Base-by-base conservation (phyloP, 2,113 vertebrate species). In the Elgaria multicarinata region DNA sequence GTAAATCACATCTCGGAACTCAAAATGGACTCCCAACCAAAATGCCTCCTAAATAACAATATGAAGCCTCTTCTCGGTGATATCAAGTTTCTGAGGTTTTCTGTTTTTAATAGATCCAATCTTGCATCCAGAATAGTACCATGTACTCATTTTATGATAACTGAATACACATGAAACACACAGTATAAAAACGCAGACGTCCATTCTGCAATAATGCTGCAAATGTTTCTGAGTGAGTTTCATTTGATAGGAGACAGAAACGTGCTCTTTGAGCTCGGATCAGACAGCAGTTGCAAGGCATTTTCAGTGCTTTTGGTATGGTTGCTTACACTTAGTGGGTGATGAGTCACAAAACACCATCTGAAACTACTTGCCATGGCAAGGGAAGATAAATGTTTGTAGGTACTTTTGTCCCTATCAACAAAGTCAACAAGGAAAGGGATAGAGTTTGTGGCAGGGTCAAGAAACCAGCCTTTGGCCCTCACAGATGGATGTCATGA, bases 201-300 rank as follows among this genome's bases (percentile, higher is more conserved):
- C 87, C n/a, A 88, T 90, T 83, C 84, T 58, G 84, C 2, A 87
- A n/a, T 77, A 86, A 93, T 33, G 31, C 66, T 16, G 0, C 20
- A 78, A 83, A 86, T 74, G 87, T 87, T 77, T n/a, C 3, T 88
- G 91, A 76, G 31, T 67, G 0, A 50, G 36, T 91, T 94, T 90
- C 89, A 88, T 93, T 93, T 93, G 83, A 82, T 90, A 89, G 39
- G 66, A 86, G 82, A 50, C 26, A 87, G 58, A 94, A 90, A 93
- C 84, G 20, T 3, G 86, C 89, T 76, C 79, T 87, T 85, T 90
- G 81, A 75, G 72, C 14, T 55, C 90, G 86, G 81, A 90, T 91
- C 82, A 95, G 92, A 83, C 13, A 77, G 31, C 93, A 96, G 72
- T 88, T 93, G n/a, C 92, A 95, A 93, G 89, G 69, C 55, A 94